A percentile compares a stretch with the other conserved stretches of the same genome.
These are phyloP conservation scores for Aphrocallistes beatrix DNA, from an alignment of 37 sponge, comb jelly and placozoan species.

Conservation along the genomic window DNA sequence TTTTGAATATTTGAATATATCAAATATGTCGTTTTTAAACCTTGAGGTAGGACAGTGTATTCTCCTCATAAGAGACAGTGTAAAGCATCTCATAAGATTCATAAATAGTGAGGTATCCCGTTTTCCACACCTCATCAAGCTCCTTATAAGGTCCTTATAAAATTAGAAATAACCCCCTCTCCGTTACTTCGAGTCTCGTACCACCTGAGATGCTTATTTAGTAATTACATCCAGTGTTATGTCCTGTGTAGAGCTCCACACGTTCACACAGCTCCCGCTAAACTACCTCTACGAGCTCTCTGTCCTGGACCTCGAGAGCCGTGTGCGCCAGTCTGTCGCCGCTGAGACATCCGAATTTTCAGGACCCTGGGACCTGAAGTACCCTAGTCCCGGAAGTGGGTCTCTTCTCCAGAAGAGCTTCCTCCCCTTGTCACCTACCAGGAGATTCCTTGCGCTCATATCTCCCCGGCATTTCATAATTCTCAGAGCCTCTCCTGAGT, in stretches of 20 bases:
- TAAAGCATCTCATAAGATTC: no score
- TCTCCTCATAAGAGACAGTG: no score
- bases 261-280: neutral
- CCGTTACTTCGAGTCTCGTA: no score
- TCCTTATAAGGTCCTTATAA: no score
- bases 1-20: no score
- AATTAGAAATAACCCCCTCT: no score
- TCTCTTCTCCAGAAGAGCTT: neutral
- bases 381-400: neutral
- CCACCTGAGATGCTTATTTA: no score
- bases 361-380: neutral
- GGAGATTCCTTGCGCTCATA: neutral
- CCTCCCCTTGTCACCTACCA: neutral
- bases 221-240: constrained; percentile 16
- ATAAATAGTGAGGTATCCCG: no score
- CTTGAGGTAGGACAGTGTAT: no score
- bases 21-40: no score
- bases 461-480: neutral
- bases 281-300: constrained; percentile 13
- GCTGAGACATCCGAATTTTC: neutral
- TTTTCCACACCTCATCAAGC: no score
- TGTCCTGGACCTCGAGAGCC: neutral
- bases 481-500: neutral
- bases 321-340: neutral
- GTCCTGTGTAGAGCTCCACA: neutral